Evolutionary conservation across 2,113 vertebrate genomes (phyloP).

Genomic region (Ursus arctos): DNA sequence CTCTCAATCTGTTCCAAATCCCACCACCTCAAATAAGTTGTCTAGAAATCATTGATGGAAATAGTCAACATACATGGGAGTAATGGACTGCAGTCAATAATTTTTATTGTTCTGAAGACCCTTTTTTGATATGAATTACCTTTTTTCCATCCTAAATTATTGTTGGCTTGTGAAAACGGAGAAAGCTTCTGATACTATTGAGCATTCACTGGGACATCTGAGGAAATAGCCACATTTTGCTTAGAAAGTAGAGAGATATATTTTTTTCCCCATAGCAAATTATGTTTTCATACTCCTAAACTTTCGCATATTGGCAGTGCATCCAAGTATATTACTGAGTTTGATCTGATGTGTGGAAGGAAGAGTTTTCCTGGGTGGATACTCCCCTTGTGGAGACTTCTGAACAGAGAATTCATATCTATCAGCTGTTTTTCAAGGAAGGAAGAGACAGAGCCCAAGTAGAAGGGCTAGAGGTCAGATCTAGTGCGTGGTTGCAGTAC

Average conservation of each 20-base stretch:
- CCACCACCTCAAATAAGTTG: too few relatives aligned
- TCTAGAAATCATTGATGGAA: not conserved
- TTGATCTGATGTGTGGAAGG: not conserved
- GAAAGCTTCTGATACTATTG: not conserved
- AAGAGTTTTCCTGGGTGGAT: not conserved
- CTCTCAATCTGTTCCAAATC: not conserved
- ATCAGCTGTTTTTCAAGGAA: not conserved
- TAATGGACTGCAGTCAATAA: not conserved
- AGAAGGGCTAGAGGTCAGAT: rapidly evolving
- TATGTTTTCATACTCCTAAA: not conserved
- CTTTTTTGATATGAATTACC: not conserved
- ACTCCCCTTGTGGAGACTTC: too few relatives aligned
- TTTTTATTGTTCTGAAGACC: too few relatives aligned
- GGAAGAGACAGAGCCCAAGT: too few relatives aligned
- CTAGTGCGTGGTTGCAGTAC: rapidly evolving
- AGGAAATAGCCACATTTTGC: not conserved
- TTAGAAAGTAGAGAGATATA: not conserved
- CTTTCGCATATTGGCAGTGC: not conserved
- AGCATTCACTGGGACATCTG: not conserved
- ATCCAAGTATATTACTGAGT: not conserved
- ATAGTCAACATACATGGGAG: not conserved
- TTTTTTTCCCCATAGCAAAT: not conserved
- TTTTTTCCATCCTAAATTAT: too few relatives aligned
- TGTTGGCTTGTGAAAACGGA: too few relatives aligned
- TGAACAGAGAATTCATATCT: not conserved